These are phyloP conservation scores for Agonopterix subpropinquella DNA, from an alignment of 2,888 invertebrate species.

Conservation along the genomic window DNA sequence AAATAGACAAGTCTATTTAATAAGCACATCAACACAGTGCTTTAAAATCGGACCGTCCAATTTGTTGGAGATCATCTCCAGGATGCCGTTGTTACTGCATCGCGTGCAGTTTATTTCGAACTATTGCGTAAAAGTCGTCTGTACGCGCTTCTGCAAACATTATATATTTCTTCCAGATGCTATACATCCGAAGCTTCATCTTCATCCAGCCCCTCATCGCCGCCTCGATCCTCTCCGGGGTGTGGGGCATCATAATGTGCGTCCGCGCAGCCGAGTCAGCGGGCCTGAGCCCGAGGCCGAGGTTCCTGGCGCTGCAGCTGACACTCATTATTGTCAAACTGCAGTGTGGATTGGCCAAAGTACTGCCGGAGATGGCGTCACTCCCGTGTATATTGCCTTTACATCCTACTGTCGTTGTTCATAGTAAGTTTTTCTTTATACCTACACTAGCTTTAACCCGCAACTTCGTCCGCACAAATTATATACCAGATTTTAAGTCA, in stretches of 20 bases:
- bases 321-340: constrained; percentile 81
- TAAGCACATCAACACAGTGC: no score
- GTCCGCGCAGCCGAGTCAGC: constrained; percentile 57
- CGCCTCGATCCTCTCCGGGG: constrained; percentile 79
- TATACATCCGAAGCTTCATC: constrained; percentile 74
- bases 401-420: constrained; percentile 79
- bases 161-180: no score
- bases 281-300: constrained; percentile 57
- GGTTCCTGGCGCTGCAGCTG: constrained; percentile 77
- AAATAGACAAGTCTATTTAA: no score
- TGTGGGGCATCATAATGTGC: constrained; percentile 82
- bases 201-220: constrained; percentile 80
- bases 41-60: no score
- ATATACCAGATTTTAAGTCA: no score
- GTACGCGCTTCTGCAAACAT: no score
- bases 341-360: constrained; percentile 77
- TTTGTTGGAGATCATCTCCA: no score
- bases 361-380: constrained; percentile 67
- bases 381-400: constrained; percentile 80
- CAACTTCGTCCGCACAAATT: no score
- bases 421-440: constrained; percentile 76
- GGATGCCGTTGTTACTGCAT: no score
- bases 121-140: no score
- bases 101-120: no score
- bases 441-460: no score